Evolutionary conservation across 92 coral and sea anemone genomes (phyloP), one percentile per base, ranked within the genome.

Genomic region (Ricordea florida): DNA sequence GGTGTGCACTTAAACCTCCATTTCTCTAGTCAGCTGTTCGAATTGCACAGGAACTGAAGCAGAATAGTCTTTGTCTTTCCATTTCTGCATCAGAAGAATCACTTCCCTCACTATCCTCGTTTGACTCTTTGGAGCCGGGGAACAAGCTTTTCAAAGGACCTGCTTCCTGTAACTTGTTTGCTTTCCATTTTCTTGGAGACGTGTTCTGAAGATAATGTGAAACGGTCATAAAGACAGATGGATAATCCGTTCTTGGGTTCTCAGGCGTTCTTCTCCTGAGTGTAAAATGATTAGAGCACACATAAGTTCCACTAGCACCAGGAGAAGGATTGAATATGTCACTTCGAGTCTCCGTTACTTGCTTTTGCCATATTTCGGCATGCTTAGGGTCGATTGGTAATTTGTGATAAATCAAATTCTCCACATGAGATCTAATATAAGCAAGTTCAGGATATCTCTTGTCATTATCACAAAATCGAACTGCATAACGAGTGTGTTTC

Each of bases 241-340:
- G 86, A 37, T 70, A 70, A 53, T 71, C 80, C 42, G 80, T 80
- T 71, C 60, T 46, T 18, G 86, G 81, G 20, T 72, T 59, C 9
- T 46, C 41, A 10, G 79, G 57, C 2, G 79, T 72, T 57, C 67
- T 57, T 42, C 43, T n/a, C n/a, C n/a, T n/a, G n/a, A n/a, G n/a
- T n/a, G n/a, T n/a, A n/a, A n/a, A n/a, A n/a, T n/a, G n/a, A n/a
- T n/a, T n/a, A n/a, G n/a, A n/a, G n/a, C n/a, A n/a, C n/a, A n/a
- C n/a, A n/a, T n/a, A n/a, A n/a, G n/a, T n/a, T n/a, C n/a, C n/a
- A n/a, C n/a, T n/a, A n/a, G n/a, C n/a, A n/a, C n/a, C n/a, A n/a
- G n/a, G n/a, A n/a, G n/a, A n/a, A n/a, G n/a, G n/a, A n/a, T n/a
- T n/a, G n/a, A n/a, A n/a, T n/a, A n/a, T n/a, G n/a, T n/a, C n/a